Conservation (phyloP, 53 echinoderm and acorn worm species). For the Arbacia lixula region DNA sequence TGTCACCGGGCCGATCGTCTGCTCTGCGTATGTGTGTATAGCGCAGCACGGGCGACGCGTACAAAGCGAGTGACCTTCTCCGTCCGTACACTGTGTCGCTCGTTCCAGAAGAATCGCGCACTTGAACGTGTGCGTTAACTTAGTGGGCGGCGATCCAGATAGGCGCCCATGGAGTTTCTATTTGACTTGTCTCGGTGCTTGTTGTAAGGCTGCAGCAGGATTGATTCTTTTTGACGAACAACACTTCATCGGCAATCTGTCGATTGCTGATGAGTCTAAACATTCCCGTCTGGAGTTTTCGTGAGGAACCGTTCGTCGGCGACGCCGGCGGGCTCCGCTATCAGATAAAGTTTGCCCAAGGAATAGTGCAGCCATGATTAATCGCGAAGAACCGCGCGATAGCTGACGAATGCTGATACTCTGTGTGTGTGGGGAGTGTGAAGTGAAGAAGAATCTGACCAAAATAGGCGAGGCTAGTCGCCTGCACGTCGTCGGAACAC, state of each 20-base stretch:
- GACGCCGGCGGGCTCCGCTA: background rate
- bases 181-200: background rate
- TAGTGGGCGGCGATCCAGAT: constrained; percentile 46
- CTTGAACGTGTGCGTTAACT: constrained; percentile 25
- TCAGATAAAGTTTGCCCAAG: background rate
- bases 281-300: constrained; percentile 5
- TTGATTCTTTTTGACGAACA: constrained; percentile 27
- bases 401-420: constrained; percentile 35
- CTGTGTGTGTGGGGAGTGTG: background rate
- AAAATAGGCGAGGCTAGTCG: constrained; percentile 31
- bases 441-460: constrained; percentile 25
- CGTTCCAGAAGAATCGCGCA: background rate
- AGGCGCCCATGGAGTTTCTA: constrained; percentile 35
- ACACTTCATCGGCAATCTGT: constrained; percentile 21
- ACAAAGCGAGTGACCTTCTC: constrained; percentile 19
- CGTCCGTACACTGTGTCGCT: constrained; percentile 2
- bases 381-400: background rate
- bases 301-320: background rate
- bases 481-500: constrained; percentile 10
- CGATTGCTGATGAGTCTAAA: constrained; percentile 16
- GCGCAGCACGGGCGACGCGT: constrained; percentile 16
- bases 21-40: background rate
- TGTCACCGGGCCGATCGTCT: background rate
- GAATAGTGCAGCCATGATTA: constrained; percentile 11
- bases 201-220: constrained; percentile 10